phyloP scores from a whole-genome alignment of 2,888 invertebrate genomes.

The Petrolisthes cinctipes region DNA sequence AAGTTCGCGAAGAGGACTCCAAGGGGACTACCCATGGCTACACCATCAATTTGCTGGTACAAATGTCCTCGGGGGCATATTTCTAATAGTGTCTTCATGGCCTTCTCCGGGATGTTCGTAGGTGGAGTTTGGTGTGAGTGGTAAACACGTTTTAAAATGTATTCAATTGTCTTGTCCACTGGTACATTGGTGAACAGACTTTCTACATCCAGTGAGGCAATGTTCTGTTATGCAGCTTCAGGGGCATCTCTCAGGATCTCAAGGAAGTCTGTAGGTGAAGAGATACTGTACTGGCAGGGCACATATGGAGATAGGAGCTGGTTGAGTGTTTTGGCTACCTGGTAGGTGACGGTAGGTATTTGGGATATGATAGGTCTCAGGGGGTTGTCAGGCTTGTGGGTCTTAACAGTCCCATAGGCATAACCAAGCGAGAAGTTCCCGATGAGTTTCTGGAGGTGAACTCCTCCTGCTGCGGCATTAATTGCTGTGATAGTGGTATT shows the following conservation, averaged over 20 bases:
- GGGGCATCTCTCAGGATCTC: neutral
- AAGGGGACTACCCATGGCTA: neutral
- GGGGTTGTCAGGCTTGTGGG: too few species aligned
- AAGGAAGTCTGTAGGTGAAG: neutral
- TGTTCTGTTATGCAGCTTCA: neutral
- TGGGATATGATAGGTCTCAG: too few species aligned
- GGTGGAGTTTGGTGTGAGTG: neutral
- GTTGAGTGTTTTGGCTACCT: too few species aligned
- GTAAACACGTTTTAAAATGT: neutral
- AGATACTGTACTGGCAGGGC: neutral
- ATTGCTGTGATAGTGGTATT: too few species aligned
- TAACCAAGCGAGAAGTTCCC: too few species aligned
- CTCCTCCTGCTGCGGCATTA: too few species aligned
- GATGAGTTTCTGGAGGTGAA: too few species aligned
- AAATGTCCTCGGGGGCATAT: neutral
- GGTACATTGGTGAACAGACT: neutral
- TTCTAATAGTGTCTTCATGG: neutral
- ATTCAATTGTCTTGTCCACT: neutral
- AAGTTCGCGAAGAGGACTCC: neutral
- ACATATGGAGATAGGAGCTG: neutral
- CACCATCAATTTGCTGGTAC: neutral
- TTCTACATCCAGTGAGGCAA: neutral
- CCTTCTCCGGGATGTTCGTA: neutral
- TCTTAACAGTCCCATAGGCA: too few species aligned
- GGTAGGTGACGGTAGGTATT: too few species aligned